A percentile compares a stretch with the other conserved stretches of the same genome.
These are phyloP conservation scores for Perccottus glenii DNA, from an alignment of 2,113 vertebrate genomes.

Conservation along the genomic window DNA sequence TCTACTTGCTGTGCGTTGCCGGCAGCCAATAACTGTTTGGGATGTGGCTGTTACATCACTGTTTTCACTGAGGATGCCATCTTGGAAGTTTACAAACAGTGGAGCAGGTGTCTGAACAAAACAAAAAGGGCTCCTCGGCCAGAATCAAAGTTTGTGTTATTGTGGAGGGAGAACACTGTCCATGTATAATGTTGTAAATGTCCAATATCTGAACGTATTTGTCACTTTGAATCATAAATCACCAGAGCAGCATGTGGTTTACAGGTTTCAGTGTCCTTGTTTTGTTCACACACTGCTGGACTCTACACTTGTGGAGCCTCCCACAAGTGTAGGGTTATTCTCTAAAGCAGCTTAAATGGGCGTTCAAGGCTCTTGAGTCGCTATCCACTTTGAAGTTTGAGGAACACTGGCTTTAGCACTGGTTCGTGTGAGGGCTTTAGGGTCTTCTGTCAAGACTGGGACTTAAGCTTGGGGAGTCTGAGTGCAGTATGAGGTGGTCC, in stretches of 20 bases:
- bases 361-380: slow-evolving; percentile 68
- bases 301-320: slow-evolving; percentile 53
- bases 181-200: no score
- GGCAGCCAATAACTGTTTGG: no score
- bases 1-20: no score
- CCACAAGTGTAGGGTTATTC: slow-evolving; percentile 76
- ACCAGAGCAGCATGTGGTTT: slow-evolving; percentile 21
- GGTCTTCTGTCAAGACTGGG: slow-evolving; percentile 38
- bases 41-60: no score
- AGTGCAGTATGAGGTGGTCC: slow-evolving; percentile 14
- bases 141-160: no score
- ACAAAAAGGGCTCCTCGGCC: no score
- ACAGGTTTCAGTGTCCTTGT: slow-evolving; percentile 28
- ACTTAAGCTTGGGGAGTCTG: slow-evolving; percentile 10
- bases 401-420: slow-evolving; percentile 62
- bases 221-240: slow-evolving; percentile 7
- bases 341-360: slow-evolving; percentile 68
- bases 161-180: no score
- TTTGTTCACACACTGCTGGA: slow-evolving; percentile 11
- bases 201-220: not conserved
- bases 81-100: no score
- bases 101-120: no score
- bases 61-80: no score
- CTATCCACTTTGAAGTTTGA: slow-evolving; percentile 75
- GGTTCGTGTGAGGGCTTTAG: slow-evolving; percentile 67